phyloP scores from a whole-genome alignment of 2,113 vertebrate species.

The Neotoma lepida region DNA sequence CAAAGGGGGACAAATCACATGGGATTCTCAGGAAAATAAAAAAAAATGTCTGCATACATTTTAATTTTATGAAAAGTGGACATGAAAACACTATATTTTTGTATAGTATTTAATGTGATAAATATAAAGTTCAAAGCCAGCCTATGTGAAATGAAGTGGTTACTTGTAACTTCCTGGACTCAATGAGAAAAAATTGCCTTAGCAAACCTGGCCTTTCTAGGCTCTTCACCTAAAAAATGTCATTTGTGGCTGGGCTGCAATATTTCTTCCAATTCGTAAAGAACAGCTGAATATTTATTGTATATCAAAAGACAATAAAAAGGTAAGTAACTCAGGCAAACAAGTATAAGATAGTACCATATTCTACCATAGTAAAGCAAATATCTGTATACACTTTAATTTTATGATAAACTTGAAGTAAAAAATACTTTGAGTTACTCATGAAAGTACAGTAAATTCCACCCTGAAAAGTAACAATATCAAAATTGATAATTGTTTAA shows the following conservation, averaged over 20 bases:
- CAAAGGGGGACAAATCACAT: neutral
- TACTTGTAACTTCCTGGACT: neutral
- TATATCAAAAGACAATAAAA: neutral
- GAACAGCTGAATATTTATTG: neutral
- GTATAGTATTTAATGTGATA: neutral
- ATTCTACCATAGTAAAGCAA: neutral
- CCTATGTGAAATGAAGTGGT: no score
- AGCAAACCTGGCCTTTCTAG: slow-evolving; percentile 11
- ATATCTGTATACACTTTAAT: neutral
- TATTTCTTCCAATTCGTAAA: neutral
- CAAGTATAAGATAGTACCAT: neutral
- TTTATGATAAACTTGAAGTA: neutral
- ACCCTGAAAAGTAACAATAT: neutral
- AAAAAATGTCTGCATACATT: neutral
- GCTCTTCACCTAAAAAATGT: neutral
- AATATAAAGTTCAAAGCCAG: neutral
- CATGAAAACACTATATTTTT: neutral
- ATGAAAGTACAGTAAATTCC: neutral
- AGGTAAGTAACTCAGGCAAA: neutral
- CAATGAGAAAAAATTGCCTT: slow-evolving; percentile 16
- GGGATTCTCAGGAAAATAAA: neutral
- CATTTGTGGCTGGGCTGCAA: neutral
- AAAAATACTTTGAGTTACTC: neutral
- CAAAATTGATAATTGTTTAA: neutral
- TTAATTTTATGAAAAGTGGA: slow-evolving; percentile 26